phyloP scores from a whole-genome alignment of 2,888 invertebrate species.

The Stratiomys singularior region DNA sequence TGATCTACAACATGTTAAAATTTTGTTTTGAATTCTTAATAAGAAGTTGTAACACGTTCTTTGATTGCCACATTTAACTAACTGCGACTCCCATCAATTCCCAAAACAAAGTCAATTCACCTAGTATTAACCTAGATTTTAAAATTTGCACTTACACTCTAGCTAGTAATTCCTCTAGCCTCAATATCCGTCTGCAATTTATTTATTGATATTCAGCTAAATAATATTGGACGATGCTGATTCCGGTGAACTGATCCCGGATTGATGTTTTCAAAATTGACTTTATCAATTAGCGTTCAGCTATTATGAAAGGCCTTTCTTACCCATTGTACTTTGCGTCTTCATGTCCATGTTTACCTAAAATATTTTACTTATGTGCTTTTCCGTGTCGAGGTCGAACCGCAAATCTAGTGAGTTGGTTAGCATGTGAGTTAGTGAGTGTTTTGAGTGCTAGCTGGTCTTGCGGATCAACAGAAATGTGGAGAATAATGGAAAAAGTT shows the following conservation, averaged over 20 bases:
- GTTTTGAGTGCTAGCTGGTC: neutral
- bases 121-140: neutral
- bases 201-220: neutral
- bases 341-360: neutral
- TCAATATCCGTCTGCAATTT: neutral
- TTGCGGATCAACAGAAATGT: conserved; percentile 22
- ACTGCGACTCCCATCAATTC: too few species aligned
- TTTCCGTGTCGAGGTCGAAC: conserved; percentile 42
- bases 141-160: neutral
- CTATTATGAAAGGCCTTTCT: neutral
- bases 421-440: too few species aligned
- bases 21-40: too few species aligned
- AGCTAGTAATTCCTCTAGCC: neutral
- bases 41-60: too few species aligned
- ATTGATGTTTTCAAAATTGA: conserved; percentile 20
- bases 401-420: neutral
- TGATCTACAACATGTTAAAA: too few species aligned
- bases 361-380: conserved; percentile 24
- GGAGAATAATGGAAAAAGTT: conserved; percentile 17
- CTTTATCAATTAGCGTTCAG: conserved; percentile 7
- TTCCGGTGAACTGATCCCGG: neutral
- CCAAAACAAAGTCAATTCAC: too few species aligned
- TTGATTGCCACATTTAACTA: too few species aligned
- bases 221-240: neutral
- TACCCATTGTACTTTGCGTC: neutral